Conservation (phyloP, 1,140 invertebrate species). For the Drosophila bocqueti region DNA sequence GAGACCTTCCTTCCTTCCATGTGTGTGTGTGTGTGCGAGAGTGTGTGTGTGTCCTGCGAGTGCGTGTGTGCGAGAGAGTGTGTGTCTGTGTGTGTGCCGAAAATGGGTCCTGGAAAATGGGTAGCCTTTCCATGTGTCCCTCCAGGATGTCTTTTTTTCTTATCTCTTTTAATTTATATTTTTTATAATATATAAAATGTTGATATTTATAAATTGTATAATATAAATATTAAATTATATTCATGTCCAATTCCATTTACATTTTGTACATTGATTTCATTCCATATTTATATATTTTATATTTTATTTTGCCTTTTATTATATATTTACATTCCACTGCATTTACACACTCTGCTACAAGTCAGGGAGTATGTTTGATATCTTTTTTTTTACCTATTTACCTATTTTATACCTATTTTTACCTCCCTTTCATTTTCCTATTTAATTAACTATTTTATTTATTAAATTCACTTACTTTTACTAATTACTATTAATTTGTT, state of each 20-base stretch:
- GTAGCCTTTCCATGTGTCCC: neutral
- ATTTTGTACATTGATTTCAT: neutral
- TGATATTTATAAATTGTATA: neutral
- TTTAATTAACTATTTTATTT: neutral
- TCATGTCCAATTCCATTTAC: neutral
- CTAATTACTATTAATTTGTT: too few species aligned
- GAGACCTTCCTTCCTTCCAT: conserved; percentile 5
- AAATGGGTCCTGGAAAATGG: neutral
- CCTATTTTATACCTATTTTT: too few species aligned
- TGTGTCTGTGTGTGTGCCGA: neutral
- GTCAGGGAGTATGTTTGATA: neutral
- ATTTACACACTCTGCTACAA: neutral
- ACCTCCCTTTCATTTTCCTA: too few species aligned
- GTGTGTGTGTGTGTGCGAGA: conserved; percentile 1
- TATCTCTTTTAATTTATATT: neutral
- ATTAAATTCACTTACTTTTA: neutral
- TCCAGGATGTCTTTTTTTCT: too few species aligned
- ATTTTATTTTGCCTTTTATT: neutral
- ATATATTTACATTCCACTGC: neutral
- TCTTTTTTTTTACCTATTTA: too few species aligned
- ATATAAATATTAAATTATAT: neutral
- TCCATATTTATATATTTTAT: neutral
- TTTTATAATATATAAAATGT: neutral
- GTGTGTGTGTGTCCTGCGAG: neutral
- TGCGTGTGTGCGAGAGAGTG: neutral